Evolutionary conservation across 2,113 vertebrate genomes (phyloP).

Genomic region (Heterochromis multidens): DNA sequence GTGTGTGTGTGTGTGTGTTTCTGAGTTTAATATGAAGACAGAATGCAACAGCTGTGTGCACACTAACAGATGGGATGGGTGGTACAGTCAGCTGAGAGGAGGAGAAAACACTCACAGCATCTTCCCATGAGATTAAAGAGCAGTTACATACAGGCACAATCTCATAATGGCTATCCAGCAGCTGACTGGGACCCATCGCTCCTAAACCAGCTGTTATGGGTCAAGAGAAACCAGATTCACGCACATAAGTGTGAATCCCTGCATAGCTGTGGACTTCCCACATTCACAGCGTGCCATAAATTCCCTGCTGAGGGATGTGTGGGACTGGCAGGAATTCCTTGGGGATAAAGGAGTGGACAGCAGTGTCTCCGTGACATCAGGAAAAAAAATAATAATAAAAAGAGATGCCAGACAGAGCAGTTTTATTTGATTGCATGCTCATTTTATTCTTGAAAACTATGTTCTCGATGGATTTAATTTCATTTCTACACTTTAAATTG

Average conservation of each 20-base stretch:
- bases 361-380: conserved; percentile 11
- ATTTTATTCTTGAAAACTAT: background rate
- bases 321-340: conserved; percentile 59
- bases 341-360: conserved; percentile 40
- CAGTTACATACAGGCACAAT: conserved; percentile 20
- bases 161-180: conserved; percentile 42
- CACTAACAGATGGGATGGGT: conserved; percentile 46
- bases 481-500: background rate
- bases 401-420: background rate
- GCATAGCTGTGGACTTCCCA: conserved; percentile 44
- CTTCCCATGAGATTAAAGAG: conserved; percentile 27
- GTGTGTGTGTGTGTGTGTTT: conserved; percentile 5
- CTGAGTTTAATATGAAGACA: background rate
- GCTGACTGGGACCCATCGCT: conserved; percentile 31
- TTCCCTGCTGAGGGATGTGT: conserved; percentile 56
- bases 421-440: background rate
- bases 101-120: conserved; percentile 14
- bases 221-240: conserved; percentile 50
- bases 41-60: conserved; percentile 61
- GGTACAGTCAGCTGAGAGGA: conserved; percentile 26
- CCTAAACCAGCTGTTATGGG: conserved; percentile 58
- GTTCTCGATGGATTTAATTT: background rate
- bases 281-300: conserved; percentile 55
- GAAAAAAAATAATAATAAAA: background rate
- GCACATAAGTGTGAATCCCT: conserved; percentile 31